A percentile compares a stretch with the other conserved stretches of the same genome.
phyloP scores from a whole-genome alignment of 2,797 vertebrate genomes.

The Myotis findleyi region DNA sequence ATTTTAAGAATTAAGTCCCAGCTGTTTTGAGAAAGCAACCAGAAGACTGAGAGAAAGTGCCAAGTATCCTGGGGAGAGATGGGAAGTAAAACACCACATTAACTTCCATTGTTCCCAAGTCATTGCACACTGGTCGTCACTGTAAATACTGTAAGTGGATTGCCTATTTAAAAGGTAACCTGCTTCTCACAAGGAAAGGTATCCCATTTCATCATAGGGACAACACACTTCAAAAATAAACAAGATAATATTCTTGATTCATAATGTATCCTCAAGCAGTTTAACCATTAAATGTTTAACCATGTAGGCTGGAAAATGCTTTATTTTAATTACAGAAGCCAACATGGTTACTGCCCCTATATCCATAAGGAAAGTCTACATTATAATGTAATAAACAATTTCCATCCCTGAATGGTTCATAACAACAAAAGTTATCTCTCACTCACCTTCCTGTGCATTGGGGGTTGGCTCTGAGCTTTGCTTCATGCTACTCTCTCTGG shows the following conservation, averaged over 20 bases:
- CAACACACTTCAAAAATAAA: not conserved
- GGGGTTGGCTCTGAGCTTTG: not conserved
- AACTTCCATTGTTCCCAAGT: constrained; percentile 65
- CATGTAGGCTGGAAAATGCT: not conserved
- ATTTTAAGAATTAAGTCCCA: constrained; percentile 76
- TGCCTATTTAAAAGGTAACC: not conserved
- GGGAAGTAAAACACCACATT: constrained; percentile 58
- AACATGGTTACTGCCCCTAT: not conserved
- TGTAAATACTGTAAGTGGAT: constrained; percentile 28
- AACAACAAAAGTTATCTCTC: not conserved
- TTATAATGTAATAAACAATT: not conserved
- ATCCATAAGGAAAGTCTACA: not conserved
- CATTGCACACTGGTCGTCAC: not conserved
- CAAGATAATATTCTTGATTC: not conserved
- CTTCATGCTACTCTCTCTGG: not conserved
- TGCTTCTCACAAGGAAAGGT: not conserved
- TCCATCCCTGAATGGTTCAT: not conserved
- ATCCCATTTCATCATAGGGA: not conserved
- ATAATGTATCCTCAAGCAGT: not conserved
- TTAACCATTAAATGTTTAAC: not conserved
- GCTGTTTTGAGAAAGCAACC: constrained; percentile 75
- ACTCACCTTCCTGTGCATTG: not conserved
- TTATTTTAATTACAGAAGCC: not conserved
- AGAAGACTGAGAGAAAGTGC: constrained; percentile 71
- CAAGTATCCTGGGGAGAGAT: constrained; percentile 69